phyloP scores from a whole-genome alignment of 2,888 invertebrate genomes.

The Trisateles emortualis region DNA sequence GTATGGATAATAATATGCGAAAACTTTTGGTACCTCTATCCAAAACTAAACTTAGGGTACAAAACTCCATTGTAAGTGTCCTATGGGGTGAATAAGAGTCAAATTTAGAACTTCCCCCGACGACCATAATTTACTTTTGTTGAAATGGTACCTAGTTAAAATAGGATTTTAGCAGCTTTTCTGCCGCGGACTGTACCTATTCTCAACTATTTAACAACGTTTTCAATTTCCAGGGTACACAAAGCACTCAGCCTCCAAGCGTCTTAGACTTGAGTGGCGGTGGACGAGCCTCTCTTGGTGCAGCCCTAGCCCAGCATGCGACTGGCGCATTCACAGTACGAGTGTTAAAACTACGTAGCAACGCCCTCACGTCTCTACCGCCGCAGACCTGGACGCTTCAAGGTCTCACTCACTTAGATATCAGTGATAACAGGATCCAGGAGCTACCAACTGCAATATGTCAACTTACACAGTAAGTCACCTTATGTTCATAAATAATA shows the following conservation, averaged over 20 bases:
- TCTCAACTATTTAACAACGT: neutral
- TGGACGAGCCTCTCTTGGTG: slow-evolving; percentile 67
- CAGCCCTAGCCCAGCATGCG: slow-evolving; percentile 71
- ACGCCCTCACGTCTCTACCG: slow-evolving; percentile 88
- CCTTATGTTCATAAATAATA: neutral
- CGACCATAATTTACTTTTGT: no score
- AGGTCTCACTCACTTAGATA: slow-evolving; percentile 88
- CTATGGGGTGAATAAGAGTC: no score
- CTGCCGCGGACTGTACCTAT: no score
- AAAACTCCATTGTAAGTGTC: no score
- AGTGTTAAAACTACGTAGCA: slow-evolving; percentile 73
- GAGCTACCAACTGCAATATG: slow-evolving; percentile 89
- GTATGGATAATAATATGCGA: no score
- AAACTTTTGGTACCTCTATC: no score
- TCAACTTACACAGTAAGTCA: slow-evolving; percentile 77
- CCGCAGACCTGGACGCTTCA: slow-evolving; percentile 86
- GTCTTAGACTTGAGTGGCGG: slow-evolving; percentile 78
- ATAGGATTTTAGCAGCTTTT: no score
- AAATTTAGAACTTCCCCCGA: no score
- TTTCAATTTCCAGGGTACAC: slow-evolving; percentile 69
- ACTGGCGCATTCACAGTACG: slow-evolving; percentile 72
- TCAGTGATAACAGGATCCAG: slow-evolving; percentile 89
- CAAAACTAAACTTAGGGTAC: no score
- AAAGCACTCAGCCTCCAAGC: slow-evolving; percentile 80
- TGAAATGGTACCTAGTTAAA: no score